These are phyloP conservation scores for Paragorgia papillata DNA, from an alignment of 92 coral and sea anemone genomes.

Conservation along the genomic window DNA sequence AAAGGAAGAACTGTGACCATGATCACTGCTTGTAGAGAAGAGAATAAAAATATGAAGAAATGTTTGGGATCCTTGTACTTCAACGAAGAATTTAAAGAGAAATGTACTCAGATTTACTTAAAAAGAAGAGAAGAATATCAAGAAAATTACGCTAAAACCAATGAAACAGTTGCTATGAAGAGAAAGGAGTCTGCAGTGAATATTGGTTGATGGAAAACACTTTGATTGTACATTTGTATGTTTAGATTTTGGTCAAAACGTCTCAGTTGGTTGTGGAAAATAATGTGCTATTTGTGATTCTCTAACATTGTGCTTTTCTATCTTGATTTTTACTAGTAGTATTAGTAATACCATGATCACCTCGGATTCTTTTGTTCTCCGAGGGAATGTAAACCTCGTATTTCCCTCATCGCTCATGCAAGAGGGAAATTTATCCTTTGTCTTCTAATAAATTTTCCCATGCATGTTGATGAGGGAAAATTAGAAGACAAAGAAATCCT, in stretches of 20 bases:
- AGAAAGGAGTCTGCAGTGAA: conserved; percentile 67
- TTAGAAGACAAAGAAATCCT: too few relatives aligned
- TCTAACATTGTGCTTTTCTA: too few relatives aligned
- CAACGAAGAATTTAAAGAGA: conserved; percentile 73
- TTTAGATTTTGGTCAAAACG: not conserved
- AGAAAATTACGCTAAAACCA: conserved; percentile 63
- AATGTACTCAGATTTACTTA: conserved; percentile 72
- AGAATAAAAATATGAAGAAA: conserved; percentile 84
- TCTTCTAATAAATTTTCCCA: too few relatives aligned
- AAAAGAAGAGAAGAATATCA: conserved; percentile 74
- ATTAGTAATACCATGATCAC: too few relatives aligned
- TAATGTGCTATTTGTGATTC: too few relatives aligned
- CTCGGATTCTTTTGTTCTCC: too few relatives aligned
- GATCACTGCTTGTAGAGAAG: conserved; percentile 82
- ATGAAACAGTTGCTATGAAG: conserved; percentile 65
- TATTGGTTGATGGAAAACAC: conserved; percentile 1
- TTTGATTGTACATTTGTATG: not conserved
- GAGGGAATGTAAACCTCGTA: too few relatives aligned
- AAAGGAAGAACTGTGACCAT: conserved; percentile 82
- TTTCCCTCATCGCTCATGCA: too few relatives aligned
- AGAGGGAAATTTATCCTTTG: too few relatives aligned
- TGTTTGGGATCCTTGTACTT: conserved; percentile 83
- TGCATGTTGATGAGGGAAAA: too few relatives aligned
- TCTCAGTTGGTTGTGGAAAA: too few relatives aligned
- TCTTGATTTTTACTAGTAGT: too few relatives aligned